Evolutionary conservation across 2,113 vertebrate species (phyloP).

Genomic region (Archilochus colubris): DNA sequence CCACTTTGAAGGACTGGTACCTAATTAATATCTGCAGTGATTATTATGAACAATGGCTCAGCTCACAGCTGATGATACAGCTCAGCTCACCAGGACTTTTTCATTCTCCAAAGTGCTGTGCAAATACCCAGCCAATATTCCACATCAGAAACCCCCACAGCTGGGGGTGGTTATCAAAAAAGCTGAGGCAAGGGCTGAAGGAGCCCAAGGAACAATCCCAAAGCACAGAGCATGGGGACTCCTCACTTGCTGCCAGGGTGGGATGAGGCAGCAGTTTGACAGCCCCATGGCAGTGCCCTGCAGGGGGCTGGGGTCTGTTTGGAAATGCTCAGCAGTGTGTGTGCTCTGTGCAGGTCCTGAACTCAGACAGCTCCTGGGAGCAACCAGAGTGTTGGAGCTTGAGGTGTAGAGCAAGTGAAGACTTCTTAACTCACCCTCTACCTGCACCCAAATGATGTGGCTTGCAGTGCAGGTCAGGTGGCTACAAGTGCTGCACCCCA

Average conservation of each 20-base stretch:
- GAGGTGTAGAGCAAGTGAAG: background rate
- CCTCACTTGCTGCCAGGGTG: background rate
- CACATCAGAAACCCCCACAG: background rate
- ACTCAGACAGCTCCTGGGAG: background rate
- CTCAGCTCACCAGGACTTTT: background rate
- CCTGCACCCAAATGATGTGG: accelerated
- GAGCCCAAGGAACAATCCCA: background rate
- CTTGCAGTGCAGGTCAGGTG: background rate
- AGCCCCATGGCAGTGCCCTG: background rate
- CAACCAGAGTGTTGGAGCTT: background rate
- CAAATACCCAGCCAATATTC: background rate
- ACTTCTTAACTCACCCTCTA: background rate
- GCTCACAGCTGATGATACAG: background rate
- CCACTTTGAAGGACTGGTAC: background rate
- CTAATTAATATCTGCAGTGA: background rate
- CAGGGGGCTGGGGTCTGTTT: background rate
- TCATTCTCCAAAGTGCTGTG: background rate
- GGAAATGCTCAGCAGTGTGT: background rate
- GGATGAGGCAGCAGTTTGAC: background rate
- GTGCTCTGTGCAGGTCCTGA: background rate
- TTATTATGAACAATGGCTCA: background rate
- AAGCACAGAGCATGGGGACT: background rate
- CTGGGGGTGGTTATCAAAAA: background rate
- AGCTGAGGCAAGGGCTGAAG: background rate
- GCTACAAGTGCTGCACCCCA: background rate